Conservation (phyloP, 2,888 invertebrate genomes). For the Parochlus steinenii region DNA sequence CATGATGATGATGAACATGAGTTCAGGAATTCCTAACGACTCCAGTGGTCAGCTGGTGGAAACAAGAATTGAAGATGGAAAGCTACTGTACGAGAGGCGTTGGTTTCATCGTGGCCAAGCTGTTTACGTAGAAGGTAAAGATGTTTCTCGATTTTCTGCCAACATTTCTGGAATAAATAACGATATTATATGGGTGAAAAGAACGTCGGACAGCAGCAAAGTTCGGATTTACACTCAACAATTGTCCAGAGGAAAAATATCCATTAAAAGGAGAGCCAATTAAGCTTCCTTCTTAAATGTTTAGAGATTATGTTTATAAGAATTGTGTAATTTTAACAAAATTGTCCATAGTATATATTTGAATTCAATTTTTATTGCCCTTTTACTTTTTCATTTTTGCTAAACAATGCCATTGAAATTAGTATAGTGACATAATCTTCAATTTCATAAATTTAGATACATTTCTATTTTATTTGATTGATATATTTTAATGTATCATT, state of each 20-base stretch:
- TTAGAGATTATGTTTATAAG: too few relatives aligned
- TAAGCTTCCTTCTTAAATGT: too few relatives aligned
- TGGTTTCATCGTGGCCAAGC: conserved; percentile 94
- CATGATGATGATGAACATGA: conserved; percentile 11
- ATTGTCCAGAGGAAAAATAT: conserved; percentile 72
- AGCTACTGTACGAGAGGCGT: conserved; percentile 78
- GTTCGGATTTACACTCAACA: conserved; percentile 71
- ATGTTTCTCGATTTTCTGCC: conserved; percentile 67
- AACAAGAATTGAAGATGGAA: conserved; percentile 86
- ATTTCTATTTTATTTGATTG: too few relatives aligned
- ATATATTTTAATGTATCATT: too few relatives aligned
- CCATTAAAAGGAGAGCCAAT: conserved; percentile 70
- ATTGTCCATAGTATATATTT: too few relatives aligned
- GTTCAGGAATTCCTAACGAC: conserved; percentile 12
- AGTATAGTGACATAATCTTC: too few relatives aligned
- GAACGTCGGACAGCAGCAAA: conserved; percentile 58
- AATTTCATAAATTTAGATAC: too few relatives aligned
- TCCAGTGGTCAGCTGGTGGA: conserved; percentile 49
- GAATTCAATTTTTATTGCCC: too few relatives aligned
- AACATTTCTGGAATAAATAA: conserved; percentile 83
- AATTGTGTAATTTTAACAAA: too few relatives aligned
- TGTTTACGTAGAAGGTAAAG: conserved; percentile 79
- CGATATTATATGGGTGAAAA: conserved; percentile 84
- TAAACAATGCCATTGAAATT: too few relatives aligned
- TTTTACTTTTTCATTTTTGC: too few relatives aligned